A percentile compares a stretch with the other conserved stretches of the same genome.
These are phyloP conservation scores for Patiria miniata DNA, from an alignment of 35 echinoderm and acorn worm species.

Conservation along the genomic window DNA sequence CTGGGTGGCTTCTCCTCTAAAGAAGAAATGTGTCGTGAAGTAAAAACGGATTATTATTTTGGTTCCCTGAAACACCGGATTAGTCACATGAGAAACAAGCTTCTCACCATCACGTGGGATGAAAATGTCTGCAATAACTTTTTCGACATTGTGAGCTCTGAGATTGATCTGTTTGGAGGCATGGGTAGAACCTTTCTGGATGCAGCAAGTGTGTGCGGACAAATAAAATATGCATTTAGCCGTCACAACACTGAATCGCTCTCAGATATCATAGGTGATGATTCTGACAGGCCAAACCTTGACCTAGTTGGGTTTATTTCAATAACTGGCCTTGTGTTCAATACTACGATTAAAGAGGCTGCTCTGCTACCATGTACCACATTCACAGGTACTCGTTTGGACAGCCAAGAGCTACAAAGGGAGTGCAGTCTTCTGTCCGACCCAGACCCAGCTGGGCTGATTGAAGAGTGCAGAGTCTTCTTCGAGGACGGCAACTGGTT, in stretches of 20 bases:
- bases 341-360: not conserved
- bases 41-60: no score
- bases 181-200: not conserved
- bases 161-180: not conserved
- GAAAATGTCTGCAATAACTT: not conserved
- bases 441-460: not conserved
- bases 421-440: not conserved
- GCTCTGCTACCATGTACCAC: not conserved
- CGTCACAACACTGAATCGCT: not conserved
- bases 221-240: not conserved
- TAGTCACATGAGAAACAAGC: not conserved
- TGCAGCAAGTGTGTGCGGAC: not conserved
- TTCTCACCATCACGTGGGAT: not conserved
- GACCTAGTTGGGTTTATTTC: not conserved
- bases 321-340: not conserved
- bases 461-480: not conserved
- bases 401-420: not conserved
- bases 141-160: not conserved
- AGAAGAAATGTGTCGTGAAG: not conserved
- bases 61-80: no score
- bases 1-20: not conserved
- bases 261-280: not conserved
- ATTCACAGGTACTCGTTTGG: not conserved
- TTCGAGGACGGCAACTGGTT: not conserved
- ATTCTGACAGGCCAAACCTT: not conserved